Evolutionary conservation across 2,113 vertebrate genomes (phyloP).

Genomic region (Chiloscyllium plagiosum): DNA sequence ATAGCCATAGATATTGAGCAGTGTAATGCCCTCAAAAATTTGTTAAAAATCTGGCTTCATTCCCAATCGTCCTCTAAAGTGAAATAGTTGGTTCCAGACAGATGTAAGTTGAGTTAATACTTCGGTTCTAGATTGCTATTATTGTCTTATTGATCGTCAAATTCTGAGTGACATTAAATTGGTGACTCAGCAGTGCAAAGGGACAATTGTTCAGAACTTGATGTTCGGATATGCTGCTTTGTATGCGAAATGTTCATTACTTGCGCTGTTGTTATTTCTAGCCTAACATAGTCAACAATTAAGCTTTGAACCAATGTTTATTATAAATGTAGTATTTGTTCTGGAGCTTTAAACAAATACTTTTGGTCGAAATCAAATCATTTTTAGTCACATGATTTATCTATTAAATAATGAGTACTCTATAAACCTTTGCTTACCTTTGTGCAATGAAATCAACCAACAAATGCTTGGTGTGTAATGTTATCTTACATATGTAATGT

Average conservation of each 20-base stretch:
- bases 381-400: background rate
- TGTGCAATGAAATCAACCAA: background rate
- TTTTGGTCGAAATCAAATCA: background rate
- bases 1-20: background rate
- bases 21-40: background rate
- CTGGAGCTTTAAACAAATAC: background rate
- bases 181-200: background rate
- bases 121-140: background rate
- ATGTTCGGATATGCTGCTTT: background rate
- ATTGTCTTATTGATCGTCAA: background rate
- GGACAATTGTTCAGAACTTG: background rate
- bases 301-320: background rate
- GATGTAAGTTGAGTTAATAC: background rate
- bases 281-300: background rate
- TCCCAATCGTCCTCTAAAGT: background rate
- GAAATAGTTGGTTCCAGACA: background rate
- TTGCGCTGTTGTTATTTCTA: background rate
- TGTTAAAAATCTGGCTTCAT: background rate
- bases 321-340: background rate
- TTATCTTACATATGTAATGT: background rate
- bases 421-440: background rate
- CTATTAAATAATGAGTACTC: background rate
- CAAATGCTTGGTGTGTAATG: background rate
- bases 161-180: background rate
- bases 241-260: background rate